Evolutionary conservation across 2,113 vertebrate species (phyloP), one percentile per base, ranked within the genome.

Genomic region (Oncorhynchus gorbuscha): DNA sequence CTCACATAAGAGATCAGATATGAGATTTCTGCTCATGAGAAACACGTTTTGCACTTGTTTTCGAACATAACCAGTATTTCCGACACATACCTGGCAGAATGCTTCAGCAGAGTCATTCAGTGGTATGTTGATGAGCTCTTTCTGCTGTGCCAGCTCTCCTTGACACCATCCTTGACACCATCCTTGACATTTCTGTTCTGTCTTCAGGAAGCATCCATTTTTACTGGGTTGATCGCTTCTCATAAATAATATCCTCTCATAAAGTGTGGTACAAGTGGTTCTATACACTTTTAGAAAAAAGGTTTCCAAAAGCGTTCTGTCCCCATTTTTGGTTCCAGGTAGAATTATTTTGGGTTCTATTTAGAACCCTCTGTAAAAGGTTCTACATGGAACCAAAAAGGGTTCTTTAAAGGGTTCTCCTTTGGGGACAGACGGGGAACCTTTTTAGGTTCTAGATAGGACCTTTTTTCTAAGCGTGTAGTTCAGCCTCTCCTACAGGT

Each of bases 101-200:
- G 24, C 62, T 39, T 22, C 12, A 68, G 68, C 55, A 4, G 58
- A 69, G 61, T 16, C 26, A 28, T 72, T 45, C 55, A 58, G 14
- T 58, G 55, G 55, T n/a, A 24, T 39, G 69, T 81, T 81, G 79
- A 78, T 73, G 26, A 81, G 76, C 28, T 39, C 20, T 76, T 68
- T 39, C 77, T 77, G n/a, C 51, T 68, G 12, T 72, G 72, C 76
- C 86, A 84, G 84, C 82, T 91, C 87, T 90, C 84, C 78, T 87
- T 87, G 84, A 87, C 84, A 83, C 83, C 79, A 71, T 90, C 84
- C 78, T 87, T 87, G 84, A 87, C 84, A 83, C 83, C 79, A 71
- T 84, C 77, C 65, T 61, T 86, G 79, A 80, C 81, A 83, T 88
- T 84, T 84, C 71, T 78, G 74, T 78, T 74, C 80, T 87, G 76